Evolutionary conservation across 1,140 invertebrate genomes (phyloP), one percentile per base, ranked within the genome.

Genomic region (Rhopalosiphum maidis): DNA sequence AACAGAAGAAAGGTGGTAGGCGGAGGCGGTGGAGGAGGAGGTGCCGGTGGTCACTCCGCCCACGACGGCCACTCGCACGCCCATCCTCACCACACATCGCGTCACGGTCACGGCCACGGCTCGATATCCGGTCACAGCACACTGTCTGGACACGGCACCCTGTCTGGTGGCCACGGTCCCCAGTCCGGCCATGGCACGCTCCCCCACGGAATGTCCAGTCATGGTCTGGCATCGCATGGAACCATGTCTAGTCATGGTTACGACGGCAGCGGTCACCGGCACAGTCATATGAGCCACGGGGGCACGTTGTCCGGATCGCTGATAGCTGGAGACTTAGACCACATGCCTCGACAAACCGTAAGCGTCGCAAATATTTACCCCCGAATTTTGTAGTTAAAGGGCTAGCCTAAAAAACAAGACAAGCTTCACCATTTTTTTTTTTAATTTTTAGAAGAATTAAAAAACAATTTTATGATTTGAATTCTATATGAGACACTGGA

Each of bases 311-410:
- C 90, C 30, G 82, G 85, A 46, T 87, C 93, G 30, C 35, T 93
- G 37, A 85, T 93, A n/a, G 41, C 51, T 21, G 91, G 83, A 23
- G 94, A 94, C 82, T 35, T 87, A 30, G 96, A 97, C 94, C 97
- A 97, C 94, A 96, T 97, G 86, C 97, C 97, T 93, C 96, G 97
- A 94, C 97, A 97, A 96, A 97, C 97, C 95, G 97, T 97, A 96
- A 97, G 96, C 96, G 96, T 96, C 89, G 89, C 54, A 68, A 68
- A 90, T 90, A 22, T 68, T 90, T 60, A 37, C 21, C 0, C 30
- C 4, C 60, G 4, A 11, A 68, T 68, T 68, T n/a, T 0, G 3
- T n/a, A 15, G 30, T n/a, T 68, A 0, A 68, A 60, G 8, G 2
- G 1, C 23, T 60, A 46, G 46, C 9, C 8, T 25, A 3, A 30